A percentile compares a stretch with the other conserved stretches of the same genome.
phyloP scores from a whole-genome alignment of 2,113 vertebrate species.

The Picathartes gymnocephalus region DNA sequence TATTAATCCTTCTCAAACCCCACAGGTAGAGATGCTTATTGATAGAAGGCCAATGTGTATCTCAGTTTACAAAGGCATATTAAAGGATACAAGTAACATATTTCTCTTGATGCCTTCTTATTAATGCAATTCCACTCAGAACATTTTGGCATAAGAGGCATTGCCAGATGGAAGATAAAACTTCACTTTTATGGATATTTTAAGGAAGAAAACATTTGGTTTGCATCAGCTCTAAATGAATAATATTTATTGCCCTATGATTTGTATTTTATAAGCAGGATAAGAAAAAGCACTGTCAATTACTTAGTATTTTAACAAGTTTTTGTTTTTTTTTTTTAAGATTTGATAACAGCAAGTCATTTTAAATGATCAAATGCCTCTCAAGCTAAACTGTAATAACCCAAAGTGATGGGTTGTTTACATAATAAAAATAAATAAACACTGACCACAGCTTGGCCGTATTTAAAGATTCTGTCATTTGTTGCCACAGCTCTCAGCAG shows the following conservation, averaged over 20 bases:
- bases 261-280: conserved; percentile 65
- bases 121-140: conserved; percentile 71
- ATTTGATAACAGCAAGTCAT: not conserved
- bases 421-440: conserved; percentile 64
- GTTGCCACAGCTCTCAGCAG: not conserved
- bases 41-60: conserved; percentile 66
- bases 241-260: conserved; percentile 68
- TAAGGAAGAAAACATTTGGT: conserved; percentile 72
- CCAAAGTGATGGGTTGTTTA: conserved; percentile 44
- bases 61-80: conserved; percentile 67
- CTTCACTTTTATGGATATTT: conserved; percentile 66
- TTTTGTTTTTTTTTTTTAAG: not conserved
- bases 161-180: conserved; percentile 76
- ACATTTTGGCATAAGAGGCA: conserved; percentile 69
- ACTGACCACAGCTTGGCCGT: conserved; percentile 40
- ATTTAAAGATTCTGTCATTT: conserved; percentile 51
- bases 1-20: conserved; percentile 72
- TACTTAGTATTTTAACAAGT: conserved; percentile 56
- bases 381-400: conserved; percentile 23
- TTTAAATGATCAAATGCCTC: conserved; percentile 22
- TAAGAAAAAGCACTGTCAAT: conserved; percentile 66
- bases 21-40: conserved; percentile 75
- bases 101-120: conserved; percentile 74
- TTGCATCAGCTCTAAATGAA: conserved; percentile 67
- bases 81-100: conserved; percentile 70